Conservation (phyloP, 1,140 invertebrate genomes). For the Cherax quadricarinatus region DNA sequence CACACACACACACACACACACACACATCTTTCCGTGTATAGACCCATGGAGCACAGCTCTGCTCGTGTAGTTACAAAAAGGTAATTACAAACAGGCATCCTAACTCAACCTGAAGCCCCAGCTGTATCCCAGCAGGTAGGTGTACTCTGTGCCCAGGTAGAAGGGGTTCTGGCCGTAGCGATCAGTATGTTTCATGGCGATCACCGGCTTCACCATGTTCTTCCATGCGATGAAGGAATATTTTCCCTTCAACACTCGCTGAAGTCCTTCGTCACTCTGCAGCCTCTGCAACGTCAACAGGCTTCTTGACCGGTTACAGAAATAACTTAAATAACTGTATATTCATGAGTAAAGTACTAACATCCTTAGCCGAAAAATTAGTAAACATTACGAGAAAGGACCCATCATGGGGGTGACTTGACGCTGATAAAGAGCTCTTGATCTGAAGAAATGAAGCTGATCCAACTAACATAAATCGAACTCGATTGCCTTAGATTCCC, state of each 20-base stretch:
- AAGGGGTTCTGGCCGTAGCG: conserved; percentile 3
- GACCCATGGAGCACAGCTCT: no score
- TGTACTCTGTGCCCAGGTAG: neutral
- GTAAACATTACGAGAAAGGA: neutral
- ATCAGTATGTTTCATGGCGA: neutral
- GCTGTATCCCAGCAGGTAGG: neutral
- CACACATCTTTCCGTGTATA: no score
- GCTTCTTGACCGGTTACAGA: neutral
- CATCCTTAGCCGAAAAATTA: no score
- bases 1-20: no score
- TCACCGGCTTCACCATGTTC: neutral
- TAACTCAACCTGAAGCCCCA: conserved; percentile 8
- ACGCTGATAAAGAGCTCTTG: neutral
- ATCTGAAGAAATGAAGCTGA: no score
- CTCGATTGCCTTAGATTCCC: neutral
- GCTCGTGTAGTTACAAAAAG: no score
- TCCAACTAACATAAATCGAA: neutral
- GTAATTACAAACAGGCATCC: no score
- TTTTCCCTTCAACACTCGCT: neutral
- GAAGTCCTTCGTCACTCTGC: neutral
- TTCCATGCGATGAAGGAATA: conserved; percentile 18
- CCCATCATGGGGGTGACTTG: neutral
- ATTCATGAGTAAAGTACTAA: neutral
- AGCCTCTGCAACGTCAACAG: neutral
- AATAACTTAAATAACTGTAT: neutral